Conservation (phyloP, 2,888 invertebrate species). For the Polietes domitor region DNA sequence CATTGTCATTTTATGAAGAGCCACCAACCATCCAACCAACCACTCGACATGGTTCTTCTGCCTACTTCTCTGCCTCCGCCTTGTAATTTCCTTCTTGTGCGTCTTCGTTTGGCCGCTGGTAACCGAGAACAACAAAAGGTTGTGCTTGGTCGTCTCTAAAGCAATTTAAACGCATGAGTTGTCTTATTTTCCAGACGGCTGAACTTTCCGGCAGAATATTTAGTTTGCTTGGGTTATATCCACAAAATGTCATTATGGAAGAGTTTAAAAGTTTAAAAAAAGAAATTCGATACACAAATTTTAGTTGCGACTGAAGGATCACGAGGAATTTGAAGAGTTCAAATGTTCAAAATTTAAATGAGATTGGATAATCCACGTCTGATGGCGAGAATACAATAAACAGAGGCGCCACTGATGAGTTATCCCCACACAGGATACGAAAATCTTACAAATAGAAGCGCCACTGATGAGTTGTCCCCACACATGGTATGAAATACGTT, state of each 20-base stretch:
- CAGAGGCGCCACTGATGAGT: no score
- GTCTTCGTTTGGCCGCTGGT: not conserved
- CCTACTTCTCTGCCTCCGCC: not conserved
- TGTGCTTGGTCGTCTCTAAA: not conserved
- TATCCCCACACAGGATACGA: no score
- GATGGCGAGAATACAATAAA: no score
- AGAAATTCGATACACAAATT: not conserved
- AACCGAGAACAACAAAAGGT: not conserved
- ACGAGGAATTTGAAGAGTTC: no score
- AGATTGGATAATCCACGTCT: no score
- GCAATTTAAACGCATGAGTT: conserved; percentile 32
- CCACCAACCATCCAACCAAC: not conserved
- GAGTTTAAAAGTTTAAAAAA: no score
- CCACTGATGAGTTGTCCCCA: no score
- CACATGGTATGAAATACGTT: no score
- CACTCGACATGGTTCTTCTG: not conserved
- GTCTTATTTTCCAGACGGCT: conserved; percentile 32
- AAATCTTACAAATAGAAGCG: no score
- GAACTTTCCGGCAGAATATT: conserved; percentile 18
- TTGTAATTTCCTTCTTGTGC: not conserved
- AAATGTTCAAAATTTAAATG: no score
- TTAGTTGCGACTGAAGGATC: not conserved
- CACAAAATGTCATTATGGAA: not conserved
- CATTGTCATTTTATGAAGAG: conserved; percentile 27
- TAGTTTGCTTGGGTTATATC: conserved; percentile 1